phyloP scores from a whole-genome alignment of 2,113 vertebrate genomes.

The Mobula hypostoma region DNA sequence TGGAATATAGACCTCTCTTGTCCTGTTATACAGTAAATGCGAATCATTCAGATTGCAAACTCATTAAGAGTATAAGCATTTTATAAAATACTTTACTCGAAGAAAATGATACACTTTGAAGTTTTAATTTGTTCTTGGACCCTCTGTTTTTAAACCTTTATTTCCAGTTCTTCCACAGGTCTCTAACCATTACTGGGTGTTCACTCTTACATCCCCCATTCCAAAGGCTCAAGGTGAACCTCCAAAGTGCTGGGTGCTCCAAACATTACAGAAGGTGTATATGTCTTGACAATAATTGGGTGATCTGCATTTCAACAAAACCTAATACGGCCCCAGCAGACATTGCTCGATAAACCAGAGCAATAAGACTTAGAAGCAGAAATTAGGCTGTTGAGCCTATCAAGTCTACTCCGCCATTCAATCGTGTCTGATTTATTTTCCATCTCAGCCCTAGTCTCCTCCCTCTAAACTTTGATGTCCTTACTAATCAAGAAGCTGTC shows the following conservation, averaged over 20 bases:
- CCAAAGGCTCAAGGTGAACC: background rate
- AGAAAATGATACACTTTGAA: background rate
- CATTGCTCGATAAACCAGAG: background rate
- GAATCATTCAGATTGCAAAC: background rate
- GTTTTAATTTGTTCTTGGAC: background rate
- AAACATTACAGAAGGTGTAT: background rate
- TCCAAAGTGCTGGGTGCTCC: background rate
- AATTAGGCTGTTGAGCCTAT: no score
- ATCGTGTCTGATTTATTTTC: no score
- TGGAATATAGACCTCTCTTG: constrained; percentile 31
- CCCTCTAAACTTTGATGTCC: no score
- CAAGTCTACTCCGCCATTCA: no score
- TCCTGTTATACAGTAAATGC: background rate
- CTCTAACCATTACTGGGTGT: background rate
- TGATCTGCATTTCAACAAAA: background rate
- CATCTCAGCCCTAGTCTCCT: no score
- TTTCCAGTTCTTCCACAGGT: background rate
- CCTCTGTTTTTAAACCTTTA: background rate
- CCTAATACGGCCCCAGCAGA: background rate
- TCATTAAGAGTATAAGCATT: background rate
- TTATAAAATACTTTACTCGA: background rate
- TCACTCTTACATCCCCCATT: background rate
- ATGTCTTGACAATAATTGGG: background rate
- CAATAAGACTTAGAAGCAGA: no score
- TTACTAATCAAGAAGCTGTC: no score